Evolutionary conservation across 2,888 invertebrate species (phyloP), one percentile per base, ranked within the genome.

Genomic region (Aporophyla nigra): DNA sequence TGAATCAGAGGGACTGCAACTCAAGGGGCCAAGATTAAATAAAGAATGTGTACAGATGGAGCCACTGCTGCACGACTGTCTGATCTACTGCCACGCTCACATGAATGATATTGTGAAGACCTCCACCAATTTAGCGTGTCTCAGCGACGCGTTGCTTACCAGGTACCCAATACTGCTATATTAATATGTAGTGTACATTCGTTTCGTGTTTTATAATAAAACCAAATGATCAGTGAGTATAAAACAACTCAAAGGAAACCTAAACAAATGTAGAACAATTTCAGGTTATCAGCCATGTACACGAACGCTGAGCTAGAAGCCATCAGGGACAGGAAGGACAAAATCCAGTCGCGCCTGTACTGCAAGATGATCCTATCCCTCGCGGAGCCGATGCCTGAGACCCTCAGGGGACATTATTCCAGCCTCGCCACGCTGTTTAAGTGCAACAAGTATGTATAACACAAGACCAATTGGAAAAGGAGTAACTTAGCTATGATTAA

Each of bases 51-150:
- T 89, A 16, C 96, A 99, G 97, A 99, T 99, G 99, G 98, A 99
- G 89, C 98, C 98, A 3, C 95, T 99, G 70, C 97, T 99, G 5
- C 97, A 98, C 86, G 98, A 98, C 92, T 99, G 99, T 86, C 96
- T 99, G 71, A 97, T 98, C 62, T 99, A 97, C 95, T 99, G 99
- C 89, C 99, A 99, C 92, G 97, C 98, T 46, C 98, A 99, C 92
- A 98, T 99, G 97, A 98, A 98, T 87, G 98, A 99, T 78, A 98
- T 99, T 71, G 97, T 99, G 49, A 98, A 98, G 91, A 98, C 98
- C 0, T 98, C 98, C 10, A 98, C 98, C 58, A 99, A 99, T 94
- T 97, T 99, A 76, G 98, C 98, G 12, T 99, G 99, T 90, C 97
- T 99, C 74, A 99, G 99, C 91, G 99, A 99, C 90, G 97, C 97